Percentiles rank a stretch among this genome's conserved stretches.
Evolutionary conservation across 2,888 invertebrate species (phyloP).

Genomic region (Lamellibrachia columna): DNA sequence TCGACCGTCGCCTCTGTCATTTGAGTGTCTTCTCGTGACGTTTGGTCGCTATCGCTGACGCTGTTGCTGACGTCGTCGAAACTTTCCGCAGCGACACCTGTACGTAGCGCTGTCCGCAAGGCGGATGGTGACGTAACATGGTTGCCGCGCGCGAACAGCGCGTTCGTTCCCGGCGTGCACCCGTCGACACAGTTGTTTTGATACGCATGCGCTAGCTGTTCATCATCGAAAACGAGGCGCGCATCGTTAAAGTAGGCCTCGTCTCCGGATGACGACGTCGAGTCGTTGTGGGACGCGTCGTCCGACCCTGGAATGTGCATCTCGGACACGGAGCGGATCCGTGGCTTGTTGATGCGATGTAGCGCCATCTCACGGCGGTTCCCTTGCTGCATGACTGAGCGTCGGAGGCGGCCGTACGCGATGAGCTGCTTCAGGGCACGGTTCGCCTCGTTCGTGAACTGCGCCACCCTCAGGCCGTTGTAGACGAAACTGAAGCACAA

Average conservation of each 20-base stretch:
- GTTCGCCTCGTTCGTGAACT: conserved; percentile 46
- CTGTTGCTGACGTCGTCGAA: conserved; percentile 14
- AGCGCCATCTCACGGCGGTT: conserved; percentile 34
- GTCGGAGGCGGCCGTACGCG: conserved; percentile 44
- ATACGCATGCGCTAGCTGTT: conserved; percentile 19
- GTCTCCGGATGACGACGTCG: conserved; percentile 25
- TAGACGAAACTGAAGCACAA: conserved; percentile 71
- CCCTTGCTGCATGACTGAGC: conserved; percentile 26
- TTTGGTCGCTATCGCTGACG: neutral
- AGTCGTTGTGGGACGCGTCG: conserved; percentile 41
- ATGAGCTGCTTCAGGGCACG: conserved; percentile 43
- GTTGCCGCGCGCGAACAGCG: neutral
- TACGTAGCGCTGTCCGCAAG: neutral
- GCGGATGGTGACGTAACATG: neutral
- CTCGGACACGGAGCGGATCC: conserved; percentile 66
- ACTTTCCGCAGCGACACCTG: conserved; percentile 21
- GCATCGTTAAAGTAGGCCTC: conserved; percentile 37
- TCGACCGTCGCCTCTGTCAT: neutral
- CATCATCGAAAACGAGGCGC: conserved; percentile 32
- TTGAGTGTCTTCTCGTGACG: neutral
- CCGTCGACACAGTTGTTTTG: neutral
- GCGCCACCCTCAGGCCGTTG: conserved; percentile 69
- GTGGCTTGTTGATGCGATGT: conserved; percentile 68
- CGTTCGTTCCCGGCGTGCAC: neutral
- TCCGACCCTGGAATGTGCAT: conserved; percentile 65